These are phyloP conservation scores for Lepidotrigona ventralis DNA, from an alignment of 1,140 invertebrate species.

Conservation along the genomic window DNA sequence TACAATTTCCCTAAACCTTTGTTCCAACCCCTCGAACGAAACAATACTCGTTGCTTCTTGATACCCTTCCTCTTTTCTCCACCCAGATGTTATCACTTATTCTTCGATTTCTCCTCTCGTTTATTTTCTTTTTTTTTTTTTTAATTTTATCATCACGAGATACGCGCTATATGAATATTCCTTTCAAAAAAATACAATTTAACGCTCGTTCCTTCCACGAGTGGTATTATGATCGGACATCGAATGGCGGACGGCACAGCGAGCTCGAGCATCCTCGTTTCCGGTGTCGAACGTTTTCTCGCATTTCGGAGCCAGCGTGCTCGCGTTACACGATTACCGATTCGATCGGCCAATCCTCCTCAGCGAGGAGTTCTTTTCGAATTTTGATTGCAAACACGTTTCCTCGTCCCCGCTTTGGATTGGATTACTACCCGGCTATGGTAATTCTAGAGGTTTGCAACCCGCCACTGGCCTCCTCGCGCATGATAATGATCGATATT, in stretches of 20 bases:
- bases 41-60: constrained; percentile 2
- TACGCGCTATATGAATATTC: too few species aligned
- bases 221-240: not conserved
- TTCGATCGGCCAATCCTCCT: constrained; percentile 7
- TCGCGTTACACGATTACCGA: constrained; percentile 35
- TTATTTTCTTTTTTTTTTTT: not conserved
- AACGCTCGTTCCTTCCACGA: not conserved
- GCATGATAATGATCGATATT: constrained; percentile 2
- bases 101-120: not conserved
- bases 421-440: constrained; percentile 17
- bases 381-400: constrained; percentile 14
- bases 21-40: not conserved
- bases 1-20: not conserved
- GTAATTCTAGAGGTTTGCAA: constrained; percentile 36
- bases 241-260: not conserved
- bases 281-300: constrained; percentile 31
- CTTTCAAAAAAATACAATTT: not conserved
- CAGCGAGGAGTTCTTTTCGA: constrained; percentile 12
- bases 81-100: not conserved
- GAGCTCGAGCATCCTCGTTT: constrained; percentile 14
- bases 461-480: not conserved
- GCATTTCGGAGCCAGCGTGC: not conserved
- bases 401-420: constrained; percentile 15
- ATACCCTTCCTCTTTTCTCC: not conserved
- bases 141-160: too few species aligned